These are phyloP conservation scores for Chelonoidis abingdonii DNA, from an alignment of 2,113 vertebrate species.

Conservation along the genomic window DNA sequence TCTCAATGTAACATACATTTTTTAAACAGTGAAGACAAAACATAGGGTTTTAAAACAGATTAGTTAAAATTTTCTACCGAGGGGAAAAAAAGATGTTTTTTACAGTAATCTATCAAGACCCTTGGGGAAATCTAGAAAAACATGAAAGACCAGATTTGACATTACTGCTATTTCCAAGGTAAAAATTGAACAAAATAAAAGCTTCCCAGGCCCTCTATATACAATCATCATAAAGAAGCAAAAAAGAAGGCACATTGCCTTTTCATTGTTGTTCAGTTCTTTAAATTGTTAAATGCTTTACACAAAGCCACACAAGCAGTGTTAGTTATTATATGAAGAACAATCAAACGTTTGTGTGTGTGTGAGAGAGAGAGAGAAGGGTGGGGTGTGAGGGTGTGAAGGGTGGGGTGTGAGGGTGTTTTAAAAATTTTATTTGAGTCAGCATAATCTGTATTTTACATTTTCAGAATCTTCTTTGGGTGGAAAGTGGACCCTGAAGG, in stretches of 20 bases:
- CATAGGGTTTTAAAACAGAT: too few species aligned
- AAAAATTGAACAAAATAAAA: neutral
- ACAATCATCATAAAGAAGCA: neutral
- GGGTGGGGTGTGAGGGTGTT: neutral
- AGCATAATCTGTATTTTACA: neutral
- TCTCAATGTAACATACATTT: too few species aligned
- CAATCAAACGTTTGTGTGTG: too few species aligned
- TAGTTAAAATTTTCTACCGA: too few species aligned
- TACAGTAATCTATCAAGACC: neutral
- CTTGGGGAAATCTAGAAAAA: neutral
- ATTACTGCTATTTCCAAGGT: too few species aligned
- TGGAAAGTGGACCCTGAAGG: neutral
- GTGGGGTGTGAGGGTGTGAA: too few species aligned
- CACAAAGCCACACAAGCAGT: neutral
- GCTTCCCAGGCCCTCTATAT: neutral
- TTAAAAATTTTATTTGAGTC: neutral
- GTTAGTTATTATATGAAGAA: neutral
- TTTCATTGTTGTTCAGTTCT: neutral
- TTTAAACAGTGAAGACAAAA: too few species aligned
- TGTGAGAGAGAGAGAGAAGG: too few species aligned
- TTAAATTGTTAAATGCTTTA: neutral
- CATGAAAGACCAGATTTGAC: too few species aligned
- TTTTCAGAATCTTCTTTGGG: neutral
- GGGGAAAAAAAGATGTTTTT: too few species aligned
- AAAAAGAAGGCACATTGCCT: neutral